phyloP scores from a whole-genome alignment of 2,888 invertebrate genomes.

The Ennomos quercinarius region DNA sequence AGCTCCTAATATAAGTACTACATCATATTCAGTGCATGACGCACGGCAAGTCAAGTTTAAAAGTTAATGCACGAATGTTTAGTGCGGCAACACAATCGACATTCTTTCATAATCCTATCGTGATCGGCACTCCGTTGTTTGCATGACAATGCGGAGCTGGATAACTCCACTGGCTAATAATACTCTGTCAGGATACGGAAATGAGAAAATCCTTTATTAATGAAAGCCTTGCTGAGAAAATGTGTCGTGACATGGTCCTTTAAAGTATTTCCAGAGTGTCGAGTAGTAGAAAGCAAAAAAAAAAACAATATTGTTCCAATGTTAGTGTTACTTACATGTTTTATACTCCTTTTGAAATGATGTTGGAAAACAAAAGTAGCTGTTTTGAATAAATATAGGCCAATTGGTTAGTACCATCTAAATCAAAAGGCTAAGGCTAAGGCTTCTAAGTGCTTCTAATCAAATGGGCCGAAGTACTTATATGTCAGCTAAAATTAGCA shows the following conservation, averaged over 20 bases:
- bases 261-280: neutral
- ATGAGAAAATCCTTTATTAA: neutral
- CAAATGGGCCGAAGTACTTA: too few species aligned
- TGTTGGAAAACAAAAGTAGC: neutral
- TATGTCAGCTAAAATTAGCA: too few species aligned
- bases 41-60: conserved; percentile 4
- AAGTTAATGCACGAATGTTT: conserved; percentile 19
- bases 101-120: conserved; percentile 29
- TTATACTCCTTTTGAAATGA: neutral
- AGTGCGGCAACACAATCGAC: conserved; percentile 25
- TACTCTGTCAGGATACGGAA: conserved; percentile 8
- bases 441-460: too few species aligned
- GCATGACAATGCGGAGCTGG: conserved; percentile 32
- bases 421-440: too few species aligned
- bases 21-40: neutral
- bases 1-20: too few species aligned
- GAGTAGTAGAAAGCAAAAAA: too few species aligned
- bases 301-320: too few species aligned
- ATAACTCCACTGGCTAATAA: neutral
- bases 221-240: neutral
- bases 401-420: too few species aligned
- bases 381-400: too few species aligned
- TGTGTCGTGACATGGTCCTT: neutral
- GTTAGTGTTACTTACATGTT: too few species aligned
- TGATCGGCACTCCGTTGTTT: conserved; percentile 22